Evolutionary conservation across 2,113 vertebrate species (phyloP).

Genomic region (Crotalus horridus): DNA sequence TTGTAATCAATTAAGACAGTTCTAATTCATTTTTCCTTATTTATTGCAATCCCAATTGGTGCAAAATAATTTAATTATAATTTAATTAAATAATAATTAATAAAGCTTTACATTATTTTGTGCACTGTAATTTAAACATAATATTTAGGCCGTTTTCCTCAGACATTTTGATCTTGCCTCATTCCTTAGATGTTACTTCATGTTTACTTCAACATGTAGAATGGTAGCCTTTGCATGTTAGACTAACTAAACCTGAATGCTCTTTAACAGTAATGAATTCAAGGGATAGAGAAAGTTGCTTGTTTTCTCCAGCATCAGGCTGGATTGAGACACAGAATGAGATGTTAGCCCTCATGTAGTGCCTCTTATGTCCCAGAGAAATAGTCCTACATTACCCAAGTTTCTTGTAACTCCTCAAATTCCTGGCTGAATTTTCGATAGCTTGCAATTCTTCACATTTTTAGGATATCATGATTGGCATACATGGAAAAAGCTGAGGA

Average conservation of each 20-base stretch:
- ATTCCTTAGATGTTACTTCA: background rate
- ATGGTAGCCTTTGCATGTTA: background rate
- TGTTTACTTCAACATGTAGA: background rate
- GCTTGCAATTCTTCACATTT: background rate
- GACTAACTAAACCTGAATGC: background rate
- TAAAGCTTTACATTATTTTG: background rate
- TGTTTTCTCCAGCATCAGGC: background rate
- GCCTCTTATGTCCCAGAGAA: background rate
- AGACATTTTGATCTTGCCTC: background rate
- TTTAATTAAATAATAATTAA: background rate
- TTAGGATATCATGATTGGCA: background rate
- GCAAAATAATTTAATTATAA: background rate
- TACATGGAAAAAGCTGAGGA: background rate
- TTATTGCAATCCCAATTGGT: background rate
- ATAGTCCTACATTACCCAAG: background rate
- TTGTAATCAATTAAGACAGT: background rate
- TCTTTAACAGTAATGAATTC: background rate
- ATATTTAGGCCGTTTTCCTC: background rate
- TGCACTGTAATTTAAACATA: background rate
- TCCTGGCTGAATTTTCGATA: background rate
- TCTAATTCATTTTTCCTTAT: background rate
- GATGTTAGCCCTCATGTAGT: background rate
- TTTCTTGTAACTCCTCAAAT: background rate
- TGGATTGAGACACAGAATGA: background rate
- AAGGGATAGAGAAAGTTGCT: background rate